phyloP scores from a whole-genome alignment of 2,113 vertebrate genomes.

The Dissostichus mawsoni region DNA sequence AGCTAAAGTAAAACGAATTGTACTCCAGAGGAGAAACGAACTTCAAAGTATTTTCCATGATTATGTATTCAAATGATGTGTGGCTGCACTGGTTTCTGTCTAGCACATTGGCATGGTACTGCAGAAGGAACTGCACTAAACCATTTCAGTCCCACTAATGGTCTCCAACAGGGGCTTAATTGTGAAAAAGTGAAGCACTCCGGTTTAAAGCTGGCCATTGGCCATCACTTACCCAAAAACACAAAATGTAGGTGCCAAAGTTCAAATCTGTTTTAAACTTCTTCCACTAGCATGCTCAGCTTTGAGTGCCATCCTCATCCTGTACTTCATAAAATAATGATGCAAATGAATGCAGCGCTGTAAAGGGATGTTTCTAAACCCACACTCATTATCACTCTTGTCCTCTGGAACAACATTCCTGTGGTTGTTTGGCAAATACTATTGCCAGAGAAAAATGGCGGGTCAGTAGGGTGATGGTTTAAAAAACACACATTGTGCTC shows the following conservation, averaged over 20 bases:
- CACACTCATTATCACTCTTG: constrained; percentile 27
- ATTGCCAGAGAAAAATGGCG: constrained; percentile 34
- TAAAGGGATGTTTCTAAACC: constrained; percentile 20
- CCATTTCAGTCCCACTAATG: constrained; percentile 23
- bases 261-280: constrained; percentile 37
- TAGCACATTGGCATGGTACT: neutral
- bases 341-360: constrained; percentile 22
- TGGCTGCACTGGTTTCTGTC: neutral
- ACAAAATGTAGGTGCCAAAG: constrained; percentile 3
- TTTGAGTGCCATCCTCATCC: constrained; percentile 22
- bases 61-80: neutral
- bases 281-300: constrained; percentile 15
- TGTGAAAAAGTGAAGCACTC: constrained; percentile 17
- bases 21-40: neutral
- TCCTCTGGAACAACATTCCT: constrained; percentile 38
- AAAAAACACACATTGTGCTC: constrained; percentile 43
- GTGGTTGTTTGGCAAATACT: constrained; percentile 47
- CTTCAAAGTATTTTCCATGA: neutral
- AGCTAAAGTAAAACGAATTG: neutral
- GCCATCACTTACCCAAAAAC: constrained; percentile 28
- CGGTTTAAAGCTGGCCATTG: neutral
- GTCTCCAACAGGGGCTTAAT: constrained; percentile 21
- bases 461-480: constrained; percentile 53
- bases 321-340: constrained; percentile 39
- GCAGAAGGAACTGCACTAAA: constrained; percentile 1